Evolutionary conservation across 1,140 invertebrate species (phyloP).

Genomic region (Dendrolimus punctatus): DNA sequence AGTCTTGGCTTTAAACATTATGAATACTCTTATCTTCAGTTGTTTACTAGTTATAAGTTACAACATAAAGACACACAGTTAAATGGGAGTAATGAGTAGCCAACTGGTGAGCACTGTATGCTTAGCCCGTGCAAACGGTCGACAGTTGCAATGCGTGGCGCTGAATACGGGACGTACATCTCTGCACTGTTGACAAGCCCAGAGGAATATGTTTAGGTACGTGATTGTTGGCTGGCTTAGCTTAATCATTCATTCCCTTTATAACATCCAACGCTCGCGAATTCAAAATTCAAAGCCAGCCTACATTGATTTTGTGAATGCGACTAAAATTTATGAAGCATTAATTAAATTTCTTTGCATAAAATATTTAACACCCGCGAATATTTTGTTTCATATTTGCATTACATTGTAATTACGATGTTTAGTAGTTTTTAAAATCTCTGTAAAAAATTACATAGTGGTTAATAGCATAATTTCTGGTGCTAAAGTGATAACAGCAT

Average conservation of each 20-base stretch:
- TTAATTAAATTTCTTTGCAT: background rate
- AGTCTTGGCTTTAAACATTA: no score
- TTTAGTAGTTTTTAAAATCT: no score
- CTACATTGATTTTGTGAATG: constrained; percentile 7
- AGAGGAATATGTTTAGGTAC: constrained; percentile 37
- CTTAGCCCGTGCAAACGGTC: constrained; percentile 25
- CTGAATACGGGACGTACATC: constrained; percentile 32
- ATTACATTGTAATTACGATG: no score
- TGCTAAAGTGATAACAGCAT: no score
- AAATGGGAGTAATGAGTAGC: constrained; percentile 12
- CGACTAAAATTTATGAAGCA: background rate
- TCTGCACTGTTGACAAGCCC: constrained; percentile 40
- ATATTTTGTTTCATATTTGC: background rate
- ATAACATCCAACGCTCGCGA: constrained; percentile 20
- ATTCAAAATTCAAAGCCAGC: constrained; percentile 5
- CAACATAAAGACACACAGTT: background rate
- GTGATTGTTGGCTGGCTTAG: constrained; percentile 41
- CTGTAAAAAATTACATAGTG: no score
- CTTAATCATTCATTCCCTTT: constrained; percentile 57
- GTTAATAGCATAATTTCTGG: no score
- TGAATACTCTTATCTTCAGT: no score
- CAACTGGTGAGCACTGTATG: constrained; percentile 19
- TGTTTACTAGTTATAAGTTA: no score
- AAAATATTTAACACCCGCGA: background rate
- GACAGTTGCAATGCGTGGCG: constrained; percentile 39